phyloP scores from a whole-genome alignment of 2,888 invertebrate species.

The Noctua comes region DNA sequence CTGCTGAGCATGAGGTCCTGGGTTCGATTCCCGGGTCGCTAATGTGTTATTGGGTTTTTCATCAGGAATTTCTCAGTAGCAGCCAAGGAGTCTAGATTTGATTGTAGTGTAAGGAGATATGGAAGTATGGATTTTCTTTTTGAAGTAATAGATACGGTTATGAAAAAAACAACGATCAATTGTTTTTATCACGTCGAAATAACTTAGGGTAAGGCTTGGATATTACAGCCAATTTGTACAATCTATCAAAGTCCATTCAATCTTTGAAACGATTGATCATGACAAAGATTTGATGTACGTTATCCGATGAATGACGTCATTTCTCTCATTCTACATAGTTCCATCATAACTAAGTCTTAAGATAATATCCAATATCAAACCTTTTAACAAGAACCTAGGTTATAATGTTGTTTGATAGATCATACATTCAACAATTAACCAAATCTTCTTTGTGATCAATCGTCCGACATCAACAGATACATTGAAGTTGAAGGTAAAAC shows the following conservation, averaged over 20 bases:
- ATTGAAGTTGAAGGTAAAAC: neutral
- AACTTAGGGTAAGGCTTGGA: neutral
- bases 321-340: neutral
- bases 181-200: neutral
- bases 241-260: neutral
- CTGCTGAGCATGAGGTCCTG: too few relatives aligned
- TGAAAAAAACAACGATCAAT: neutral
- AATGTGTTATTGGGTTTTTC: too few relatives aligned
- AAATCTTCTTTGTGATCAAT: neutral
- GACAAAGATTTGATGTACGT: constrained; percentile 4
- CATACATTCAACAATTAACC: neutral
- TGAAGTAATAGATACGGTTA: neutral
- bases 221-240: neutral
- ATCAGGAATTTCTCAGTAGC: too few relatives aligned
- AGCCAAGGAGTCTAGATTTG: too few relatives aligned
- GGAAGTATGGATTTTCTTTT: neutral
- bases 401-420: neutral
- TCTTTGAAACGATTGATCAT: constrained; percentile 22
- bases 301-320: neutral
- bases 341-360: neutral
- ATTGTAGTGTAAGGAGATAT: neutral
- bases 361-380: neutral
- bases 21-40: too few relatives aligned
- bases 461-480: neutral
- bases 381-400: constrained; percentile 2